Evolutionary conservation across 2,888 invertebrate genomes (phyloP), one percentile per base, ranked within the genome.

Genomic region (Xylota segnis): DNA sequence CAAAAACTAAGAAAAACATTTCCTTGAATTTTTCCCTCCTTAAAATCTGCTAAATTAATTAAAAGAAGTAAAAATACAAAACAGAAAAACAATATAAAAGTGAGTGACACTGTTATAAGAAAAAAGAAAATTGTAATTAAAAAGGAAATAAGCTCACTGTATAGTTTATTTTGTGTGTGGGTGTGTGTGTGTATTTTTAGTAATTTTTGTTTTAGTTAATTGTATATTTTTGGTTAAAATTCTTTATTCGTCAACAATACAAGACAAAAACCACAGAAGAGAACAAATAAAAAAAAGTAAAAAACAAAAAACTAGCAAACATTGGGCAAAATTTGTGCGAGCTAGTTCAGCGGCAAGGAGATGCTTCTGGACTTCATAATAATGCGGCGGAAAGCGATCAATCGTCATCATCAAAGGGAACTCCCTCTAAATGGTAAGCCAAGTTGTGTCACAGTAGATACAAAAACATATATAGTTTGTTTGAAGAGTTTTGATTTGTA

Each of bases 291-390:
- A 52, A 4, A 1, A 52, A 29, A 9, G 40, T n/a, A 52, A 29
- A 74, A 34, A 4, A 27, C 0, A 54, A 14, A 59, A 79, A 34
- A 10, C 9, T 52, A 59, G 75, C 87, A 87, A 89, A 86, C 83
- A 89, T 89, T 88, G 88, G 88, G 87, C 88, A 89, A 88, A 87
- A 88, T 87, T 81, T 89, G 87, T 89, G 89, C 88, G 89, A 88
- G 87, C 87, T 89, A 89, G 89, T 89, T 88, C 89, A 89, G 86
- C 88, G 89, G 87, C 88, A 89, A 86, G 87, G 88, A 66, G 88
- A 89, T 87, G 88, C 88, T 87, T 81, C 83, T 87, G 89, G 88
- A 72, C 88, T 88, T 86, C 78, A 88, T 87, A 89, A 89, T 88
- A 89, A 89, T 89, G 89, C 88, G 89, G 88, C 84, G 88, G 87